Base-by-base conservation (phyloP, 2,797 vertebrate species). In the Chelmon rostratus region DNA sequence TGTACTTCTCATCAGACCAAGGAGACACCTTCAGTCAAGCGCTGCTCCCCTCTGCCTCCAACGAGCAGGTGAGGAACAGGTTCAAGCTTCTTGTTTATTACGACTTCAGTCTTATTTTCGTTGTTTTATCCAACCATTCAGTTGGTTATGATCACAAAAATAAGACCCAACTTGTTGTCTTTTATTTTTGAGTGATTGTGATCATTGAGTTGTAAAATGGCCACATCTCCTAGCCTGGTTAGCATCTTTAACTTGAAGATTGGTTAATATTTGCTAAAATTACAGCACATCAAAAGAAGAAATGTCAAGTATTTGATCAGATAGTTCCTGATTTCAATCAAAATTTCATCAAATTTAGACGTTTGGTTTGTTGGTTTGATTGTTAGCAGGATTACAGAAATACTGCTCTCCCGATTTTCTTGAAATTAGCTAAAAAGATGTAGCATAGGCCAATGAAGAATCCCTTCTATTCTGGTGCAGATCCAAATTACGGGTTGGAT, bases 1-100 rank as follows among this genome's bases (percentile, higher is more conserved):
- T 96, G 89, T 96, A 95, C 40, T 96, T 96, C 73, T 96, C 96
- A 31, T 94, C 93, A 13, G 95, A 96, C 88, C 94, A 95, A 80
- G 96, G 96, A 28, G 89, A 95, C 0, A 88, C 78, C 54, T 96
- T 96, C 83, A 95, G 91, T 61, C 93, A 85, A 87, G 96, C 96
- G 0, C 88, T 95, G 59, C 93, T 96, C 3, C 96, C 96, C 2
- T 94, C 95, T 0, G 96, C 94, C 31, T 94, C 95, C 64, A 94
- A 93, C 1, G 95, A 96, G 69, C 95, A 96, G 95, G 96, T 96
- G 70, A 91, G 76, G 72, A 33, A 42, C 6, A 49, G 18, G 18
- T 33, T n/a, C n/a, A 47, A 47, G 8, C 4, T 25, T 61, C 8
- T 46, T 2, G 19, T 47, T 47, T 44, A 40, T 31, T 4, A 31